Base-by-base conservation (phyloP, 2,113 vertebrate species). In the Sclerurus mexicanus region DNA sequence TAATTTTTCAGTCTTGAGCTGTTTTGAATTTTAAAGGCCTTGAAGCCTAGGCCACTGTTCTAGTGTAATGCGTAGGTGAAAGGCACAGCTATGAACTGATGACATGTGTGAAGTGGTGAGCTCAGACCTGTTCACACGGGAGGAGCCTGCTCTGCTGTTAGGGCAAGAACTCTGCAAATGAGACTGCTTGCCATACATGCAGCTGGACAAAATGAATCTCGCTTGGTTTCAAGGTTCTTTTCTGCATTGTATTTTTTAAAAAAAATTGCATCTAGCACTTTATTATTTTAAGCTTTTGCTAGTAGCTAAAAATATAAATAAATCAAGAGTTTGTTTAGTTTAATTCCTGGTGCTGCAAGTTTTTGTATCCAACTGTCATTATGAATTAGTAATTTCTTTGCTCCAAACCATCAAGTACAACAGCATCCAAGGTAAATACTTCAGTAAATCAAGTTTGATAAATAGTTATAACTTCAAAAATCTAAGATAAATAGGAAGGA, bases 301-400 rank as follows among this genome's bases (percentile, higher is more conserved):
- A 95, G 84, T 76, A 93, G 71, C 66, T 89, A 87, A 95, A 96
- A 88, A 88, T 95, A 94, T 74, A 96, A 97, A 93, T 93, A 97
- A 97, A 87, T 95, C 75, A 95, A 80, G 39, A 76, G 49, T 87
- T 95, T 91, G 49, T 72, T 95, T 89, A 79, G 46, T 72, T 95
- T 85, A 83, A 68, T 90, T 92, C 60, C 85, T 76, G 20, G 44
- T 62, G 46, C 42, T 88, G 40, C 2, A 2, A 92, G 85, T 84
- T 95, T 93, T 96, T 96, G 96, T 83, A 85, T 78, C 55, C 73
- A 83, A 87, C 68, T 89, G 62, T 59, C 73, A 58, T 91, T 92
- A 93, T 78, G 87, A 95, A 94, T 91, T 88, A 73, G 59, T 73
- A 35, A 73, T 82, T 91, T 93, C 82, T 96, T 95, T 95, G 64